Evolutionary conservation across 2,797 vertebrate species (phyloP).

Genomic region (Otus scops): DNA sequence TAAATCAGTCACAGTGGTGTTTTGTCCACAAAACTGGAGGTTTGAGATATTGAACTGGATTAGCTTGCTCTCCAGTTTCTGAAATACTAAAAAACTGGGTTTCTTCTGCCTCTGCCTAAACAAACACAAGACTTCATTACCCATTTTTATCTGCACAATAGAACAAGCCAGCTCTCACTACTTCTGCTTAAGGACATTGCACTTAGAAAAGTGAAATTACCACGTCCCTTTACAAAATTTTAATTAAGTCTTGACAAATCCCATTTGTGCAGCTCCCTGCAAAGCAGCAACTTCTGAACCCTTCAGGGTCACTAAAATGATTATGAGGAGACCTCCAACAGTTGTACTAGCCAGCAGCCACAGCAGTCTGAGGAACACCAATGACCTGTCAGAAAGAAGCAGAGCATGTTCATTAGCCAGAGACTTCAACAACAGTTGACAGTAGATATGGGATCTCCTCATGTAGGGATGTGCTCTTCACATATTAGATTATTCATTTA

Average conservation of each 20-base stretch:
- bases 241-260: background rate
- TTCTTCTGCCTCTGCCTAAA: background rate
- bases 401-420: background rate
- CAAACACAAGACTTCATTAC: background rate
- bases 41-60: background rate
- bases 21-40: background rate
- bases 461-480: background rate
- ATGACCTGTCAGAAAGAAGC: background rate
- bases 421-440: background rate
- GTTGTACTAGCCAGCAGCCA: background rate
- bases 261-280: background rate
- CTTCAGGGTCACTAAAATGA: background rate
- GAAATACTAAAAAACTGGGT: background rate
- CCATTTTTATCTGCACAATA: background rate
- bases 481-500: background rate
- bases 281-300: background rate
- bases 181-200: background rate
- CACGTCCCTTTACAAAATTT: background rate
- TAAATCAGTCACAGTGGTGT: fast-evolving
- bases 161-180: background rate
- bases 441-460: background rate
- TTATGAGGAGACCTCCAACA: background rate
- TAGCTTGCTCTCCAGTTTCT: background rate
- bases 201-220: background rate
- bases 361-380: background rate